phyloP scores from a whole-genome alignment of 92 coral and sea anemone genomes.

The Palythoa caribaeorum region DNA sequence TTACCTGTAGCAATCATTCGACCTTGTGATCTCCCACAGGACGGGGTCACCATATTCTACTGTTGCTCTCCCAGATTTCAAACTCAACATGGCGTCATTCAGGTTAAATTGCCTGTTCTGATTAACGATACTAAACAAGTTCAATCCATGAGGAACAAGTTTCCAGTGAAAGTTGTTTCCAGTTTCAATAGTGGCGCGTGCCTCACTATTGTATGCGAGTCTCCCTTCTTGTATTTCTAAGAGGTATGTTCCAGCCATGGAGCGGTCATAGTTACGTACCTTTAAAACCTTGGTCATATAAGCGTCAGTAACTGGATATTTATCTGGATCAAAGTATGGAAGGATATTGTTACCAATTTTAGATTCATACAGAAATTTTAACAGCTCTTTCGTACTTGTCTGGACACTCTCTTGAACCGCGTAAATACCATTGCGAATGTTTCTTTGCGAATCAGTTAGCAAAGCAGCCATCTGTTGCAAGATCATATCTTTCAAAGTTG shows the following conservation, averaged over 20 bases:
- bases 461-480: neutral
- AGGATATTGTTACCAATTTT: constrained; percentile 29
- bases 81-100: neutral
- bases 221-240: too few species aligned
- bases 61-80: neutral
- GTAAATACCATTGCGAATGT: neutral
- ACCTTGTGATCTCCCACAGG: neutral
- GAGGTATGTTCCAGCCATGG: neutral
- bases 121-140: neutral
- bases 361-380: constrained; percentile 25
- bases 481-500: neutral
- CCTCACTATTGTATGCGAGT: neutral
- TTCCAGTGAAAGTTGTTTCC: neutral
- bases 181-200: neutral
- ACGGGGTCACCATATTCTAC: too few species aligned
- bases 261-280: neutral
- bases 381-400: neutral
- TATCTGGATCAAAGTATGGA: constrained; percentile 52
- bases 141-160: too few species aligned
- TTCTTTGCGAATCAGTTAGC: neutral
- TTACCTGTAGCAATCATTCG: neutral
- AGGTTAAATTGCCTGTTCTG: neutral
- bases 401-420: neutral
- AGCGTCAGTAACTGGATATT: neutral
- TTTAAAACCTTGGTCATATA: constrained; percentile 5